These are phyloP conservation scores for Mesorhabditis sp. DNA, from an alignment of 2,888 invertebrate genomes.

Conservation along the genomic window DNA sequence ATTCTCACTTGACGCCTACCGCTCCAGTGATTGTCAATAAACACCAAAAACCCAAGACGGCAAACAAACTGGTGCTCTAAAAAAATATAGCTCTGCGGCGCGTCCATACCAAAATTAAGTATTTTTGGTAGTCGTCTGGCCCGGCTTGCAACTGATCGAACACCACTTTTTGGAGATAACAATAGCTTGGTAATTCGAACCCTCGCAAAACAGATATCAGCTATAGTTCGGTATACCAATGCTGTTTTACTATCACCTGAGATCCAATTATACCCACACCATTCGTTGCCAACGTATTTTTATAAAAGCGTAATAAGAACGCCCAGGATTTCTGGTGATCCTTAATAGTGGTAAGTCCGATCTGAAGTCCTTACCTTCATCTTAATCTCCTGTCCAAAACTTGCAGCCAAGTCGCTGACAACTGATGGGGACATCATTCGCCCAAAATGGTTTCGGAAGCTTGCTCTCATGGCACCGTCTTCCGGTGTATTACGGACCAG, in stretches of 20 bases:
- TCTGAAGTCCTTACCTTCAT: neutral
- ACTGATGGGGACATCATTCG: too few species aligned
- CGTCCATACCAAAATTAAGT: neutral
- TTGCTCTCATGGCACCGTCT: too few species aligned
- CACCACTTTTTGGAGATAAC: slow-evolving; percentile 4
- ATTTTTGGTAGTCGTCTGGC: neutral
- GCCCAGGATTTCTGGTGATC: neutral
- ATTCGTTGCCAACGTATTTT: neutral
- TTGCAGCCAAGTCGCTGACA: too few species aligned
- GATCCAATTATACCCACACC: neutral
- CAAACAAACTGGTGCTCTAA: neutral
- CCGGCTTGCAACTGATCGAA: neutral
- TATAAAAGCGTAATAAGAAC: neutral
- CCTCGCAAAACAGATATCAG: slow-evolving; percentile 10
- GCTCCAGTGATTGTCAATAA: neutral
- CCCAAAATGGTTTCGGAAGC: too few species aligned
- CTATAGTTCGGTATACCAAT: neutral
- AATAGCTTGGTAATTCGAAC: slow-evolving; percentile 7
- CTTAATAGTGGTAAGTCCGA: neutral
- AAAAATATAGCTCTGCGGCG: neutral
- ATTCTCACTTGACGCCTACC: neutral
- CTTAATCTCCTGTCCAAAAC: too few species aligned
- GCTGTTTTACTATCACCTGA: neutral
- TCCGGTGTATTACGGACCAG: too few species aligned
- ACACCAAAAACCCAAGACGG: neutral